phyloP scores from a whole-genome alignment of 2,888 invertebrate genomes.

The Cyclophora albipunctata region DNA sequence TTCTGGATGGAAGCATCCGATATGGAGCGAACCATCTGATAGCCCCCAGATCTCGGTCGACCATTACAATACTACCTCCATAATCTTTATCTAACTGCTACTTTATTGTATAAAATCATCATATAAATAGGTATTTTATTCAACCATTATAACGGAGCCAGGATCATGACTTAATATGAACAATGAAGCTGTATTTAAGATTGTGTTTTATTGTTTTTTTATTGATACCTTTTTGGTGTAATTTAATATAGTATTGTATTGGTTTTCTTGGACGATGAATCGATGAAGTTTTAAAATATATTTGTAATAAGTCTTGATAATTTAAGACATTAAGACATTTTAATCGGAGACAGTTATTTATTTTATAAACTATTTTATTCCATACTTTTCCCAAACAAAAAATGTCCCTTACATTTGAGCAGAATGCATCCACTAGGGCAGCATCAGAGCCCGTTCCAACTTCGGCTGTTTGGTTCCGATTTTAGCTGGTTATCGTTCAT shows the following conservation, averaged over 20 bases:
- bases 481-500: too few species aligned
- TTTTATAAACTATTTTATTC: too few species aligned
- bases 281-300: background rate
- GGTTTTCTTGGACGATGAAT: background rate
- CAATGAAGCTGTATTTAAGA: background rate
- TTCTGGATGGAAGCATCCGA: slow-evolving; percentile 29
- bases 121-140: slow-evolving; percentile 43
- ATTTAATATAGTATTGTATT: background rate
- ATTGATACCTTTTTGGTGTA: background rate
- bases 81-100: slow-evolving; percentile 45
- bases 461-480: too few species aligned
- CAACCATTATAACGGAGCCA: slow-evolving; percentile 26
- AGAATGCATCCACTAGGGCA: too few species aligned
- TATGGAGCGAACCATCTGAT: slow-evolving; percentile 17
- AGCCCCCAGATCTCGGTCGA: slow-evolving; percentile 9
- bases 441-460: too few species aligned
- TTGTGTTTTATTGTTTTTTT: background rate
- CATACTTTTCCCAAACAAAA: too few species aligned
- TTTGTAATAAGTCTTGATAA: too few species aligned
- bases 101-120: slow-evolving; percentile 57
- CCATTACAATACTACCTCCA: slow-evolving; percentile 23
- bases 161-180: slow-evolving; percentile 27
- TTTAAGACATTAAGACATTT: too few species aligned
- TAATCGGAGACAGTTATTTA: too few species aligned
- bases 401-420: too few species aligned